Percentiles rank a stretch among this genome's conserved stretches.
Conservation (phyloP, 2,888 invertebrate genomes). For the Heteromyza rotundicornis region DNA sequence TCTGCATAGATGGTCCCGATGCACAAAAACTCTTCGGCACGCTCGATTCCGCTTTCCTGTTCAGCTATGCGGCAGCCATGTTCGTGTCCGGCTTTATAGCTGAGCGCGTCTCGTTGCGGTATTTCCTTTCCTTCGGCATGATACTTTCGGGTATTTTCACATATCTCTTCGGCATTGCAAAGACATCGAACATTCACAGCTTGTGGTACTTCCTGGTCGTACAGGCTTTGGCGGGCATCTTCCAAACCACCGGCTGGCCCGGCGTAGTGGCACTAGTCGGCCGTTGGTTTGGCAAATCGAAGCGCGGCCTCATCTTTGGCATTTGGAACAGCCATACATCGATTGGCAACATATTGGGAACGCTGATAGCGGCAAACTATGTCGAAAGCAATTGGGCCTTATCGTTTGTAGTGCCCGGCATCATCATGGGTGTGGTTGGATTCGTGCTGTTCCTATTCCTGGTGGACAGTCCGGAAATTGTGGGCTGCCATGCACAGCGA, state of each 20-base stretch:
- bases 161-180: slow-evolving; percentile 88
- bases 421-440: slow-evolving; percentile 76
- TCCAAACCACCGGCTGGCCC: slow-evolving; percentile 94
- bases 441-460: slow-evolving; percentile 82
- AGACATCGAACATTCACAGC: slow-evolving; percentile 79
- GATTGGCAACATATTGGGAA: slow-evolving; percentile 90
- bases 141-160: slow-evolving; percentile 83
- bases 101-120: slow-evolving; percentile 87
- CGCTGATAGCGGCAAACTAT: slow-evolving; percentile 85
- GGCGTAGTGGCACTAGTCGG: slow-evolving; percentile 91
- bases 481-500: slow-evolving; percentile 64
- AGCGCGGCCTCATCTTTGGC: slow-evolving; percentile 90
- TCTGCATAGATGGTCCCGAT: slow-evolving; percentile 70
- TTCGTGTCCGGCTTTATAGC: slow-evolving; percentile 89
- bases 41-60: slow-evolving; percentile 89
- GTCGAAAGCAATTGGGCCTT: slow-evolving; percentile 89
- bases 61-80: slow-evolving; percentile 93
- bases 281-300: slow-evolving; percentile 96
- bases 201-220: slow-evolving; percentile 82
- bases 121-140: slow-evolving; percentile 93
- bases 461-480: slow-evolving; percentile 80
- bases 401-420: slow-evolving; percentile 90
- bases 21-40: slow-evolving; percentile 82
- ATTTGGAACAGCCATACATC: slow-evolving; percentile 98
- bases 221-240: slow-evolving; percentile 86